These are phyloP conservation scores for Apodemus speciosus DNA, from an alignment of 2,113 vertebrate genomes.

Conservation along the genomic window DNA sequence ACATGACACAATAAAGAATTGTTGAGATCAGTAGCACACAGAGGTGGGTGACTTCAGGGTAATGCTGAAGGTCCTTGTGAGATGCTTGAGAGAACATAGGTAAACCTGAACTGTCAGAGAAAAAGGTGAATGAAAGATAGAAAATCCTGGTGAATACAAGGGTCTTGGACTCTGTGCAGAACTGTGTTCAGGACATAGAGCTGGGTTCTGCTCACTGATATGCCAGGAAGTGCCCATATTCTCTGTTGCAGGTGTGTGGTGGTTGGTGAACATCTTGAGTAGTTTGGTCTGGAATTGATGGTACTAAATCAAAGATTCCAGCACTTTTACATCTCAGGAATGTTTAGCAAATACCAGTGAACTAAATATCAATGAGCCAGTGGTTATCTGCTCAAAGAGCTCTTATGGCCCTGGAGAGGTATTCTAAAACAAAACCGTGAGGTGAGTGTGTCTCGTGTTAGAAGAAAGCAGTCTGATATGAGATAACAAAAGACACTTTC, in stretches of 20 bases:
- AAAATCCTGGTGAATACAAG: too few relatives aligned
- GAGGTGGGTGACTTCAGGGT: background rate
- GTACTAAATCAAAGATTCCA: background rate
- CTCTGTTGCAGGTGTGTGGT: background rate
- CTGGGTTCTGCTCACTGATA: background rate
- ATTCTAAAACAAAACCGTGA: background rate
- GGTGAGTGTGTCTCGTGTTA: accelerated
- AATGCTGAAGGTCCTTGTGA: background rate
- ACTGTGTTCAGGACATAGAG: background rate
- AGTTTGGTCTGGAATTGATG: background rate
- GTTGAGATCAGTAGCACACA: background rate
- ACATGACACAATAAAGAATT: background rate
- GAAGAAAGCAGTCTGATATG: too few relatives aligned
- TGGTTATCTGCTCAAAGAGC: background rate
- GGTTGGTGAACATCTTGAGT: accelerated
- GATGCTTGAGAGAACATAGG: background rate
- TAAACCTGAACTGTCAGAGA: background rate
- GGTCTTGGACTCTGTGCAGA: background rate
- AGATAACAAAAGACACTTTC: background rate
- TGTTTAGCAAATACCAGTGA: background rate
- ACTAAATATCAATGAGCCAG: background rate
- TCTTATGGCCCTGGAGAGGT: background rate
- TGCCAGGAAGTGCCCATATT: accelerated
- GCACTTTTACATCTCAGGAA: background rate
- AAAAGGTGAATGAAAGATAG: too few relatives aligned